A percentile compares a stretch with the other conserved stretches of the same genome.
These are phyloP conservation scores for Psophia crepitans DNA, from an alignment of 2,113 vertebrate genomes.

Conservation along the genomic window DNA sequence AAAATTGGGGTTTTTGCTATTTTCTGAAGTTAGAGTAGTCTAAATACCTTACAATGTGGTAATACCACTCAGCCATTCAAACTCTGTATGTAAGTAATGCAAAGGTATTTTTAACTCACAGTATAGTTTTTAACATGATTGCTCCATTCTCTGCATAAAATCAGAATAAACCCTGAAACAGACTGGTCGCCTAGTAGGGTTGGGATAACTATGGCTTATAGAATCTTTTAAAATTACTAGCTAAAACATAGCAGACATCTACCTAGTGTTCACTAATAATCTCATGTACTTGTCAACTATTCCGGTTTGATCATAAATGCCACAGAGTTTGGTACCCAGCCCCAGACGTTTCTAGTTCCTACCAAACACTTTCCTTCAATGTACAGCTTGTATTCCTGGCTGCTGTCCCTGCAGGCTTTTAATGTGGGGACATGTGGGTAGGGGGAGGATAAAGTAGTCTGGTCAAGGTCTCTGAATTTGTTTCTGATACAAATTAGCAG, in stretches of 20 bases:
- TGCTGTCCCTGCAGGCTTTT: neutral
- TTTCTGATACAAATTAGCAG: neutral
- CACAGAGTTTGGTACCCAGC: neutral
- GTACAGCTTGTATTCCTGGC: neutral
- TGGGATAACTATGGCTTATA: neutral
- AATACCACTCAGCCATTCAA: neutral
- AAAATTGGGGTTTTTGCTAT: neutral
- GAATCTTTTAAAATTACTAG: neutral
- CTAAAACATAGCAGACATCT: neutral
- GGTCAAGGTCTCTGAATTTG: neutral
- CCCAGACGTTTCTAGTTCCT: neutral
- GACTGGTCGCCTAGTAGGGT: neutral
- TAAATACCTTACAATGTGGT: neutral
- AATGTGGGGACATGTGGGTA: neutral
- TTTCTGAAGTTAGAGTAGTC: neutral
- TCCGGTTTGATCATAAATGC: neutral
- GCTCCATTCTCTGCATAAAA: neutral
- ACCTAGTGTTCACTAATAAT: neutral
- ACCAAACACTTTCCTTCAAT: neutral
- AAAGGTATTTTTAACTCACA: neutral
- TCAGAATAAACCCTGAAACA: neutral
- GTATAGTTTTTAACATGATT: neutral
- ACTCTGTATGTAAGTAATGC: neutral
- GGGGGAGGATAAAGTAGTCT: neutral
- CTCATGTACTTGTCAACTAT: neutral